Evolutionary conservation across 2,797 vertebrate species (phyloP), one percentile per base, ranked within the genome.

Genomic region (Thamnophis elegans): DNA sequence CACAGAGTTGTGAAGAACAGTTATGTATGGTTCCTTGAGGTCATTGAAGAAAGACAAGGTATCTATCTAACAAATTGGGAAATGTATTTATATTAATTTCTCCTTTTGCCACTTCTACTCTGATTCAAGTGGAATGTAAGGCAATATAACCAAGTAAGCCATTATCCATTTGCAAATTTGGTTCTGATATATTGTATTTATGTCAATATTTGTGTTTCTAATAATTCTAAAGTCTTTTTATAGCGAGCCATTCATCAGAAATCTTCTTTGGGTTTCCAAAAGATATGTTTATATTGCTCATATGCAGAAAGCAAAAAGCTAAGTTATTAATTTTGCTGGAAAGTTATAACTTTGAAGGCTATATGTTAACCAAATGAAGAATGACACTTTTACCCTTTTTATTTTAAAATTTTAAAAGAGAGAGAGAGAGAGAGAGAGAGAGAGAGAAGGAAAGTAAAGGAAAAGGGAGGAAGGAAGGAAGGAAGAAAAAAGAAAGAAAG

Each of bases 331-430:
- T 59, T 59, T 88, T 88, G 91, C 13, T 47, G 88, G 94, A 91
- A 94, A n/a, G 78, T 94, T 59, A 90, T 91, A 95, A n/a, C 51
- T 11, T 94, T 42, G 32, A 78, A 25, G 4, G 36, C 36, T 36
- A 25, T 73, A 82, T 82, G 36, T 25, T 47, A 42, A 47, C 36
- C 73, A 78, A 78, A 42, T 78, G 36, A 78, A 86, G 87, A 87
- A 94, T 95, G 54, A 88, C 82, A 89, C 0, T 4, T 89, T 42
- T 59, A 56, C 85, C 0, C 7, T 91, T n/a, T 91, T 26, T 47
- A 56, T 54, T 1, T 42, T 3, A 4, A 87, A 59, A 16, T 85
- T 58, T 78, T 91, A 95, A 93, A 94, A 65, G 4, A 59, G 22
- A 3, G 8, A 8, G 56, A 8, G 0, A 4, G 10, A 60, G 20